Evolutionary conservation across 2,888 invertebrate genomes (phyloP), one percentile per base, ranked within the genome.

Genomic region (Drosophila prolongata): DNA sequence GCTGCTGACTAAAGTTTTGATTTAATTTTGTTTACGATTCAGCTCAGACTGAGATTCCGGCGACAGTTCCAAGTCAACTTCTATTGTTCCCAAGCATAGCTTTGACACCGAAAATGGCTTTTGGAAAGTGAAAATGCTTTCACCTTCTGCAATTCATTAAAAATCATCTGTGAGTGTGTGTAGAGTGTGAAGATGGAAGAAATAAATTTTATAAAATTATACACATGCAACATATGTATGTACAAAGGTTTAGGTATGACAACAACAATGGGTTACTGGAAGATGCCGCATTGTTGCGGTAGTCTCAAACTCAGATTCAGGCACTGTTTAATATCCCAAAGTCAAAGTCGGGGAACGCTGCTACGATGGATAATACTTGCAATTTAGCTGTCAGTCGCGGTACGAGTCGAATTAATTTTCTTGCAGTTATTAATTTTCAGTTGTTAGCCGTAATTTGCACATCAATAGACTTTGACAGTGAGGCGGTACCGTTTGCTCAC

Each of bases 71-170:
- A 78, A 62, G 49, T 57, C 57, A 37, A 49, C 66, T 78, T 74
- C 69, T 82, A 78, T 87, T 80, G 81, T 87, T 85, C 77, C 75
- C 77, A 77, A 61, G 79, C 79, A 67, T 73, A 70, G 81, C 78
- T 80, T 78, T 81, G 79, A 83, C 79, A 86, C 76, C 60, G 44
- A 71, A 89, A 89, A 85, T 83, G 77, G 81, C 66, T 57, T 87
- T 83, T 86, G 75, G 87, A 89, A 90, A 90, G 90, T 90, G 90
- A 90, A 90, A 90, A 89, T 89, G 89, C 90, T 90, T 90, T 90
- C 90, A 90, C 90, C 90, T 90, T 89, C 82, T 78, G 68, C 87
- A 75, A 84, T 84, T 83, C 87, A 77, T 78, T 79, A 79, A 77
- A 80, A 77, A 47, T 16, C 27, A 62, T 67, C 19, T 13, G 14